Evolutionary conservation across 1,140 invertebrate species (phyloP).

Genomic region (Maconellicoccus hirsutus): DNA sequence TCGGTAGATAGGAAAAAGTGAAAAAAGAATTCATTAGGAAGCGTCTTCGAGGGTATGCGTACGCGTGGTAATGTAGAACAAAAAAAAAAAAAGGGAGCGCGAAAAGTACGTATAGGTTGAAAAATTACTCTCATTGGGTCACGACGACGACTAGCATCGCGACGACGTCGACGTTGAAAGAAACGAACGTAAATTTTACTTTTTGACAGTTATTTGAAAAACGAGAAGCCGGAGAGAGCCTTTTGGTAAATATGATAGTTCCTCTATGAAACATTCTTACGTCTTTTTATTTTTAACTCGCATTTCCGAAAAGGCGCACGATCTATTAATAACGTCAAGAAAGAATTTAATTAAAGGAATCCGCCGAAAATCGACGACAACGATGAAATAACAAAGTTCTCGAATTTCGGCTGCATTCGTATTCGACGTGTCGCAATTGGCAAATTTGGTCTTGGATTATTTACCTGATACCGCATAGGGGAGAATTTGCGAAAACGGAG

Average conservation of each 20-base stretch:
- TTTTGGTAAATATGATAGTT: constrained; percentile 6
- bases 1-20: too few species aligned
- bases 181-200: constrained; percentile 9
- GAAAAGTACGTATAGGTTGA: neutral
- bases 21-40: too few species aligned
- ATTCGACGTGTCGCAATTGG: too few species aligned
- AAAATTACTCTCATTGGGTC: neutral
- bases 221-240: neutral
- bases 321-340: neutral
- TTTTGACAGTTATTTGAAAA: constrained; percentile 9
- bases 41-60: too few species aligned
- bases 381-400: neutral
- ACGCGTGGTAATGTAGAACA: too few species aligned
- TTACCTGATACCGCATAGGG: too few species aligned
- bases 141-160: too few species aligned
- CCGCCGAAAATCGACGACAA: neutral
- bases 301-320: neutral
- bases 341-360: constrained; percentile 10
- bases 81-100: too few species aligned
- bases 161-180: too few species aligned
- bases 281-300: constrained; percentile 1
- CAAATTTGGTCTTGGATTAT: too few species aligned
- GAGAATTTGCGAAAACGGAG: too few species aligned
- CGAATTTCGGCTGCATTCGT: neutral
- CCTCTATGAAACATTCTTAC: neutral